These are phyloP conservation scores for Parnassius apollo DNA, from an alignment of 2,888 invertebrate genomes.

Conservation along the genomic window DNA sequence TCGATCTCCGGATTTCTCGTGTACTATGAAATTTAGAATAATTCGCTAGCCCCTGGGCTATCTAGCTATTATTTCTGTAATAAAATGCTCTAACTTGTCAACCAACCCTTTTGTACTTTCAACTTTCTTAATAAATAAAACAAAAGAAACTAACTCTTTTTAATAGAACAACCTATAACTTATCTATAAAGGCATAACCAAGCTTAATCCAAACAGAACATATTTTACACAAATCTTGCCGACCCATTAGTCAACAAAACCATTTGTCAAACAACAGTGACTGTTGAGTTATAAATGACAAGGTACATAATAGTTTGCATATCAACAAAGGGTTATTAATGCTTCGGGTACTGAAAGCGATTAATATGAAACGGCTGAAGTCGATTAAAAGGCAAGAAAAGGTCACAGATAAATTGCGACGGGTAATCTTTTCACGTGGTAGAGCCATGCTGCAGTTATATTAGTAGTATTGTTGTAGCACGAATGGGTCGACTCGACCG, in stretches of 20 bases:
- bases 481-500: no score
- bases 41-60: no score
- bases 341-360: slow-evolving; percentile 3
- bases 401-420: background rate
- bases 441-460: no score
- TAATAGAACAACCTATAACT: no score
- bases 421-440: background rate
- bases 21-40: no score
- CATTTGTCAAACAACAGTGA: slow-evolving; percentile 15
- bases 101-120: no score
- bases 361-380: background rate
- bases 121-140: no score
- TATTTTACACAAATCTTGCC: background rate
- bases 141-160: no score
- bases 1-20: no score
- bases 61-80: no score
- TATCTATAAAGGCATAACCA: background rate
- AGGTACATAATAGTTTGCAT: slow-evolving; percentile 10
- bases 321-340: slow-evolving; percentile 15
- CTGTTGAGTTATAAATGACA: slow-evolving; percentile 7
- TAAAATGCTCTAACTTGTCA: no score
- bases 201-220: slow-evolving; percentile 3
- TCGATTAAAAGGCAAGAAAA: slow-evolving; percentile 10
- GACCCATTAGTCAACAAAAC: background rate
- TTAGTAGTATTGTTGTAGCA: no score